Percentiles rank a stretch among this genome's conserved stretches.
Conservation (phyloP, 2,888 invertebrate species). For the Tholera decimalis region DNA sequence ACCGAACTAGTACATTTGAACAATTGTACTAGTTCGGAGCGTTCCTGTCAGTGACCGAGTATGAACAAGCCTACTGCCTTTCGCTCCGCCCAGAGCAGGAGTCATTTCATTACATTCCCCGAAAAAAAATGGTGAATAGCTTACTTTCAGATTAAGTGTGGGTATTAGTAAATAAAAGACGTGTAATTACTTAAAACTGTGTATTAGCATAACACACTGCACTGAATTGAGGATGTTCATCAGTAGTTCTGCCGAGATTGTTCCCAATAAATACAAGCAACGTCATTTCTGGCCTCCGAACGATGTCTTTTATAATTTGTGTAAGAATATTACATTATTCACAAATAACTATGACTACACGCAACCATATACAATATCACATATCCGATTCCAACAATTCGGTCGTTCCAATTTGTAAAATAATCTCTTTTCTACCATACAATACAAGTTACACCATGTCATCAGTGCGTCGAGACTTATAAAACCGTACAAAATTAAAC, state of each 20-base stretch:
- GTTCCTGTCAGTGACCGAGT: no score
- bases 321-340: constrained; percentile 62
- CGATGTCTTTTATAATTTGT: constrained; percentile 51
- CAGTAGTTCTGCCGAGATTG: constrained; percentile 52
- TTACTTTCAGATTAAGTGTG: no score
- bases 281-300: constrained; percentile 48
- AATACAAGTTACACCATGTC: constrained; percentile 23
- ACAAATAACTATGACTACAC: constrained; percentile 62
- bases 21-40: no score
- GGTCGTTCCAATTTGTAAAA: constrained; percentile 45
- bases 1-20: no score
- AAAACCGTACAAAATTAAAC: constrained; percentile 28
- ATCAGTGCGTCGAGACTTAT: constrained; percentile 30
- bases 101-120: no score
- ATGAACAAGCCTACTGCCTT: no score
- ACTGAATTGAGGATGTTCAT: constrained; percentile 60
- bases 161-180: constrained; percentile 49
- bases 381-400: constrained; percentile 59
- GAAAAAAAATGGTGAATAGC: no score
- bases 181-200: constrained; percentile 54
- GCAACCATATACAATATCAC: constrained; percentile 66
- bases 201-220: constrained; percentile 67
- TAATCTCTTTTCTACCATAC: constrained; percentile 31
- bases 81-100: no score
- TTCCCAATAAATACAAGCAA: constrained; percentile 59